A percentile compares a stretch with the other conserved stretches of the same genome.
Evolutionary conservation across 2,113 vertebrate species (phyloP).

Genomic region (Ginglymostoma cirratum): DNA sequence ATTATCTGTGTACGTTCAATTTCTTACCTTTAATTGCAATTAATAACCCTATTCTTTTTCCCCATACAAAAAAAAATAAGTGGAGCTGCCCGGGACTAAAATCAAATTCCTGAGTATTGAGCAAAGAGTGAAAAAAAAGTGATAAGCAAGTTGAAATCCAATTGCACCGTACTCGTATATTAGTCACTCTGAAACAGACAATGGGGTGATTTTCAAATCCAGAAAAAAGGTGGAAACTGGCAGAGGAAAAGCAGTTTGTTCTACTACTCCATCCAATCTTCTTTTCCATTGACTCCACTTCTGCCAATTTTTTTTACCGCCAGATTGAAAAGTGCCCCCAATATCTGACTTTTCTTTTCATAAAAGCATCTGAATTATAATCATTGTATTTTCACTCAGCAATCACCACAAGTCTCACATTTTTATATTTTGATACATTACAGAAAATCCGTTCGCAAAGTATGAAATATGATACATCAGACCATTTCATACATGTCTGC

Average conservation of each 20-base stretch:
- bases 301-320: background rate
- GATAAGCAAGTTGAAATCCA: background rate
- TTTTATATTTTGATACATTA: background rate
- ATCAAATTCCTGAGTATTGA: background rate
- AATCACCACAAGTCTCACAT: background rate
- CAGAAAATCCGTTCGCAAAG: background rate
- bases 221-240: background rate
- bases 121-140: background rate
- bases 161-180: background rate
- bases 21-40: slow-evolving; percentile 5
- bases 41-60: background rate
- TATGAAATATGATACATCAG: background rate
- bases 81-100: background rate
- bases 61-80: background rate
- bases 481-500: background rate
- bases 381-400: background rate
- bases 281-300: background rate
- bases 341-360: background rate
- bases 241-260: background rate
- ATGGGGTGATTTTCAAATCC: background rate
- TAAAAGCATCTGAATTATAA: slow-evolving; percentile 10
- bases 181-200: background rate
- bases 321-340: background rate
- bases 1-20: slow-evolving; percentile 1
- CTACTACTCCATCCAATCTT: background rate